Base-by-base conservation (phyloP, 1,140 invertebrate species). In the Nymphalis io region DNA sequence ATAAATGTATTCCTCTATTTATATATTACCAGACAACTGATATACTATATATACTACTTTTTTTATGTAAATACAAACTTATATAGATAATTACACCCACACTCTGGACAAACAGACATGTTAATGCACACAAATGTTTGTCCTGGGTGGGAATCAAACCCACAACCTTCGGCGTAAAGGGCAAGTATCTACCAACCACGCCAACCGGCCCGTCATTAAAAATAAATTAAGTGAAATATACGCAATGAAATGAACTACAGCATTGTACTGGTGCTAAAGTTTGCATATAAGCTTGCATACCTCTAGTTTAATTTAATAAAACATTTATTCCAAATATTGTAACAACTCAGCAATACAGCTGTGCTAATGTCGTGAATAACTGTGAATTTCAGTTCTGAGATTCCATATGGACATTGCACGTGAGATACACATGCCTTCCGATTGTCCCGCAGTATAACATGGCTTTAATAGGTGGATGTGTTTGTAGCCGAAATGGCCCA, bases 301-400 rank as follows among this genome's bases (percentile, higher is more conserved):
- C 18, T 23, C 38, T n/a, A 27, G 27, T 59, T 70, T 70, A 63
- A 70, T 63, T 70, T 59, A 64, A 46, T 63, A 61, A 63, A 70
- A 63, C 60, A 58, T 70, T 70, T 59, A 63, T 68, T 39, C 59
- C 60, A 44, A 72, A 72, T 67, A 51, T 51, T 63, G 68, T 53
- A 40, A 27, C 65, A 63, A 72, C 60, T 64, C 44, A 53, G 70
- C 62, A 63, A 44, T 66, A 42, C 40, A 58, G 64, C 38, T 70
- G 51, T 70, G 60, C 65, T 71, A 82, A 80, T 80, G 74, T 80
- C 78, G 72, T 71, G 75, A 84, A 84, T 81, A 80, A 70, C 79
- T 76, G 40, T 38, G 61, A 79, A 81, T 70, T 76, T 68, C 77
- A 65, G 76, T 75, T 73, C 61, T 64, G 60, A 60, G 63, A 76